These are phyloP conservation scores for Brachyptera risi DNA, from an alignment of 2,888 invertebrate genomes.

Conservation along the genomic window DNA sequence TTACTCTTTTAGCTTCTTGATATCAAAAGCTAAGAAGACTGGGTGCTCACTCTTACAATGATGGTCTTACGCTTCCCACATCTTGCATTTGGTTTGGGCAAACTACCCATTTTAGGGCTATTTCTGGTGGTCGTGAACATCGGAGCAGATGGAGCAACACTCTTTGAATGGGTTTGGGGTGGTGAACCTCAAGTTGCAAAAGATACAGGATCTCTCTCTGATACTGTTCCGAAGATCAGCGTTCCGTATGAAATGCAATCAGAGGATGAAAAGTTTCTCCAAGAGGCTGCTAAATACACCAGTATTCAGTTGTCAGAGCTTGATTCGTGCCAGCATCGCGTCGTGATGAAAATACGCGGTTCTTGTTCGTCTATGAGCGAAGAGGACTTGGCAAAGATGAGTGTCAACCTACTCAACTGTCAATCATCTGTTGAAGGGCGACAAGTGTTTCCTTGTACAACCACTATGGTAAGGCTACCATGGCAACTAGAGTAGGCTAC, in stretches of 20 bases:
- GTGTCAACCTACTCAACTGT: constrained; percentile 64
- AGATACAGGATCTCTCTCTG: no score
- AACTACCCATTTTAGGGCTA: no score
- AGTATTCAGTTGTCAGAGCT: constrained; percentile 54
- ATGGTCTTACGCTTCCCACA: no score
- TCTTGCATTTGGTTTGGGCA: no score
- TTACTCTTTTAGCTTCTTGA: no score
- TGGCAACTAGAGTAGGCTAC: no score
- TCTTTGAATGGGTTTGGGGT: constrained; percentile 26
- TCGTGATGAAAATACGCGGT: constrained; percentile 55
- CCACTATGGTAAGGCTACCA: constrained; percentile 59
- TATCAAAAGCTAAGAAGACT: no score
- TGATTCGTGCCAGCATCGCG: constrained; percentile 61
- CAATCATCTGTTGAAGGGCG: constrained; percentile 60
- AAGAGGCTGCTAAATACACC: constrained; percentile 55
- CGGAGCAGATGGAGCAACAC: background rate
- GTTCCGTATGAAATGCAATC: constrained; percentile 53
- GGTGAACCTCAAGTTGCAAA: background rate
- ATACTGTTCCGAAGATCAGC: constrained; percentile 16
- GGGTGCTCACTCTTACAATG: no score
- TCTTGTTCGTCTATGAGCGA: constrained; percentile 58
- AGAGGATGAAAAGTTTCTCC: constrained; percentile 59
- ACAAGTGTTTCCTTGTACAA: constrained; percentile 55
- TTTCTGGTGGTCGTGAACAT: no score
- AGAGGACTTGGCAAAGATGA: constrained; percentile 61